phyloP scores from a whole-genome alignment of 2,888 invertebrate species.

The Unio pictorum region DNA sequence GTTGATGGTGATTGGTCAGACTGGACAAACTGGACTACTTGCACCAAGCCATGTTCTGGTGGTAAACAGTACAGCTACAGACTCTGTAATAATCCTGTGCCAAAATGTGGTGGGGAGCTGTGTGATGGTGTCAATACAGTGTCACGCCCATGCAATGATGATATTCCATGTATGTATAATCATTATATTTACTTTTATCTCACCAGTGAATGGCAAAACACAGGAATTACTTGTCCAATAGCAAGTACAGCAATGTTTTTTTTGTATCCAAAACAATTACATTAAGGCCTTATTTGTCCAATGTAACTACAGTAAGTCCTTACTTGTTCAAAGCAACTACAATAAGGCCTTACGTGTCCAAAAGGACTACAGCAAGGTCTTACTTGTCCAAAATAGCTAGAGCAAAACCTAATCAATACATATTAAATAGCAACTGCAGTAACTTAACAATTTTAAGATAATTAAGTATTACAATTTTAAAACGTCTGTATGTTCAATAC shows the following conservation, averaged over 20 bases:
- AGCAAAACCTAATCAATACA: too few relatives aligned
- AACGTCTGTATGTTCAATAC: too few relatives aligned
- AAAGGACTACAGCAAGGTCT: not conserved
- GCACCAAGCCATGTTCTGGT: slow-evolving; percentile 5
- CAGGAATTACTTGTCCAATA: not conserved
- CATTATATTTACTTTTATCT: slow-evolving; percentile 11
- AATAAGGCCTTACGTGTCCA: not conserved
- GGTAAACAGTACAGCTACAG: slow-evolving; percentile 8
- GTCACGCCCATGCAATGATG: slow-evolving; percentile 9
- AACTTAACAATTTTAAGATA: too few relatives aligned
- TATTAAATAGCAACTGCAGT: too few relatives aligned
- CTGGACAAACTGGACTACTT: slow-evolving; percentile 15
- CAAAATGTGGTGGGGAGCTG: slow-evolving; percentile 12
- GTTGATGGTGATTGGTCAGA: slow-evolving; percentile 19
- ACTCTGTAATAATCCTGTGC: slow-evolving; percentile 13
- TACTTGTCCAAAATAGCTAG: not conserved
- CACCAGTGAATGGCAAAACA: slow-evolving; percentile 8
- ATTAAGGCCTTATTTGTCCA: too few relatives aligned
- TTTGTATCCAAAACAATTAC: not conserved
- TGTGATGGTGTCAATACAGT: slow-evolving; percentile 14
- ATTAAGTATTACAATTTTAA: too few relatives aligned
- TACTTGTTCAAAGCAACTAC: not conserved
- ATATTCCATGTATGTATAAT: slow-evolving; percentile 13
- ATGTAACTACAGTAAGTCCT: not conserved
- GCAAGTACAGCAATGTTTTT: not conserved